phyloP scores from a whole-genome alignment of 2,113 vertebrate species.

The Piprites chloris region DNA sequence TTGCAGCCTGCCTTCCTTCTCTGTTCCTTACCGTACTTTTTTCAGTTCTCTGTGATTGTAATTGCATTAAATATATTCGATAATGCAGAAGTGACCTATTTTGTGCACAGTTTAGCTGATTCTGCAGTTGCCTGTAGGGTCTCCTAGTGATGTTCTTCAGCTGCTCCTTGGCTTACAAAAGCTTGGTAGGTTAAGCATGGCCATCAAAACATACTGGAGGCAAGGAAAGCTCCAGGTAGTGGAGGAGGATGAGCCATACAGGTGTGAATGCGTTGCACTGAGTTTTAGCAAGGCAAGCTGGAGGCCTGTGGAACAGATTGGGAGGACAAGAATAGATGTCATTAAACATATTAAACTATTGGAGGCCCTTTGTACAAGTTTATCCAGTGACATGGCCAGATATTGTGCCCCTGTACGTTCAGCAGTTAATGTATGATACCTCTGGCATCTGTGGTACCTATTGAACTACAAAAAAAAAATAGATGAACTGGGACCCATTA shows the following conservation, averaged over 20 bases:
- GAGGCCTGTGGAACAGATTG: background rate
- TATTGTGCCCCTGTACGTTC: background rate
- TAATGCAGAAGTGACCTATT: conserved; percentile 47
- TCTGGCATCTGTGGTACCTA: background rate
- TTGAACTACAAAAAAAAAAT: conserved; percentile 11
- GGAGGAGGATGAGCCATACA: background rate
- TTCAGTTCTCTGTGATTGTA: conserved; percentile 17
- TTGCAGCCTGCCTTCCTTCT: background rate
- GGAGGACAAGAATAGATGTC: background rate
- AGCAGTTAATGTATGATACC: background rate
- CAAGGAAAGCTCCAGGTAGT: background rate
- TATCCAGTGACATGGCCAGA: background rate
- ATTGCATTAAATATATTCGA: conserved; percentile 5
- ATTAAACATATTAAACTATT: background rate
- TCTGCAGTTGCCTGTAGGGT: conserved; percentile 4
- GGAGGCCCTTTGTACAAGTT: background rate
- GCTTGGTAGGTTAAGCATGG: background rate
- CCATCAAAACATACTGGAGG: background rate
- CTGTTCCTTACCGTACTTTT: background rate
- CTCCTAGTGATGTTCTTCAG: background rate
- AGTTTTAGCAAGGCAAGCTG: background rate
- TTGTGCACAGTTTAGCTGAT: conserved; percentile 34
- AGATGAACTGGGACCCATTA: conserved; percentile 2
- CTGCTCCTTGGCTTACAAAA: background rate
- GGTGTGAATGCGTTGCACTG: accelerated